phyloP scores from a whole-genome alignment of 2,113 vertebrate species.

The Mystacornis crossleyi region DNA sequence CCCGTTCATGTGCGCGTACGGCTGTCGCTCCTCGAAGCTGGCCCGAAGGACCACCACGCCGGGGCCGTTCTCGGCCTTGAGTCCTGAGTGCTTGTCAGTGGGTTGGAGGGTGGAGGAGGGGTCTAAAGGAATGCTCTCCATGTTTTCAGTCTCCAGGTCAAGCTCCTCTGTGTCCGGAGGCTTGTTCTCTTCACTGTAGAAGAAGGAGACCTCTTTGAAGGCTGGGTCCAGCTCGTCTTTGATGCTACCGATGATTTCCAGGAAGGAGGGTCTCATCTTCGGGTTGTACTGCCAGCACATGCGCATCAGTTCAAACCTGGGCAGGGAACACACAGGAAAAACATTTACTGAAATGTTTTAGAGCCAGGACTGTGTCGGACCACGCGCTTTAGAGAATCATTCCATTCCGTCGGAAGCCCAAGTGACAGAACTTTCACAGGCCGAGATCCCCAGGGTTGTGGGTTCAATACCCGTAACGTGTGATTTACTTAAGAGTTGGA shows the following conservation, averaged over 20 bases:
- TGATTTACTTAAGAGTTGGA: not conserved
- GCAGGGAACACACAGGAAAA: not conserved
- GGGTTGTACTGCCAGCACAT: constrained; percentile 99
- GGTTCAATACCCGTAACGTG: rapidly evolving
- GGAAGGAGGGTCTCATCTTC: constrained; percentile 95
- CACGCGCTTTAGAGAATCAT: rapidly evolving
- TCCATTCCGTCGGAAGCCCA: rapidly evolving
- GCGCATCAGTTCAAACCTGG: constrained; percentile 95
- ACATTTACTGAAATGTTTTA: not conserved
- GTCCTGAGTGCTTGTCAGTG: constrained; percentile 89
- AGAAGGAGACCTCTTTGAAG: constrained; percentile 95
- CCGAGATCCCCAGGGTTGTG: rapidly evolving
- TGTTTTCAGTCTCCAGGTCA: constrained; percentile 93
- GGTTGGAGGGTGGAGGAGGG: constrained; percentile 87
- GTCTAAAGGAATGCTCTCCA: constrained; percentile 97
- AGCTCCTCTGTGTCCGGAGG: constrained; percentile 93
- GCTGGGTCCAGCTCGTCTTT: constrained; percentile 92
- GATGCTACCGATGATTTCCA: constrained; percentile 96
- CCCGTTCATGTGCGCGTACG: constrained; percentile 98
- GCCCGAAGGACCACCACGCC: constrained; percentile 85
- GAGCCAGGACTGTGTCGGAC: not conserved
- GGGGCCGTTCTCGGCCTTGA: constrained; percentile 87
- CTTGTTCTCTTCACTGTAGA: constrained; percentile 99
- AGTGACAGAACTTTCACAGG: not conserved
- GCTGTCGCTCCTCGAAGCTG: constrained; percentile 92